phyloP scores from a whole-genome alignment of 2,113 vertebrate genomes.

The Gorsachius goisagi region DNA sequence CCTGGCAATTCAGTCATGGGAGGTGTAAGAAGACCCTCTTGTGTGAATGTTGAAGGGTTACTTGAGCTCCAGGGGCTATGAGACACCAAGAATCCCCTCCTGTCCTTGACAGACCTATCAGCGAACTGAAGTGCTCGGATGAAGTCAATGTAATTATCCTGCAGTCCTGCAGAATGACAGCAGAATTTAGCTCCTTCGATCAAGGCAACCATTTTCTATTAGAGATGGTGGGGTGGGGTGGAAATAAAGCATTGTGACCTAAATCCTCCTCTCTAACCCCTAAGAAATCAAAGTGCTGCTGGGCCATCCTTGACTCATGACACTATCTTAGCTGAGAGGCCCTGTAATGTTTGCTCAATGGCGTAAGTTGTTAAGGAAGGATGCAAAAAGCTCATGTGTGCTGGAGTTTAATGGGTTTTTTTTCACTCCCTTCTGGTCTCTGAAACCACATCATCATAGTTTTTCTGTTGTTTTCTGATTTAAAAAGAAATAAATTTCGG shows the following conservation, averaged over 20 bases:
- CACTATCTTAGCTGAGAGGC: neutral
- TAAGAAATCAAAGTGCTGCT: slow-evolving; percentile 27
- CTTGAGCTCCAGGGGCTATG: neutral
- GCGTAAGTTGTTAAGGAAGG: neutral
- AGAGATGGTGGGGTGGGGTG: neutral
- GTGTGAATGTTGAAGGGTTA: neutral
- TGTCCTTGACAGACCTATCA: neutral
- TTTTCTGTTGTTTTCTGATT: neutral
- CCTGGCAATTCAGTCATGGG: fast-evolving
- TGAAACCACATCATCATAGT: neutral
- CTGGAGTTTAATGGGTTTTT: neutral
- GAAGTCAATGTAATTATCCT: slow-evolving; percentile 29
- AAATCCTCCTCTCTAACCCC: neutral
- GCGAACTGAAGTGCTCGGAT: neutral
- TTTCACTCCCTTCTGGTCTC: neutral
- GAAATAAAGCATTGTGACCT: neutral
- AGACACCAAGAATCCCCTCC: neutral
- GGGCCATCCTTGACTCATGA: neutral
- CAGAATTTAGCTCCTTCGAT: neutral
- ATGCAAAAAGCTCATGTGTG: neutral
- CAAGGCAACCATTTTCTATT: neutral
- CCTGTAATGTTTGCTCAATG: neutral
- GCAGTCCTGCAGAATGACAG: neutral
- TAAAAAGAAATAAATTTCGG: neutral
- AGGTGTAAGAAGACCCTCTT: neutral